Evolutionary conservation across 2,113 vertebrate species (phyloP), one percentile per base, ranked within the genome.

Genomic region (Procavia capensis): DNA sequence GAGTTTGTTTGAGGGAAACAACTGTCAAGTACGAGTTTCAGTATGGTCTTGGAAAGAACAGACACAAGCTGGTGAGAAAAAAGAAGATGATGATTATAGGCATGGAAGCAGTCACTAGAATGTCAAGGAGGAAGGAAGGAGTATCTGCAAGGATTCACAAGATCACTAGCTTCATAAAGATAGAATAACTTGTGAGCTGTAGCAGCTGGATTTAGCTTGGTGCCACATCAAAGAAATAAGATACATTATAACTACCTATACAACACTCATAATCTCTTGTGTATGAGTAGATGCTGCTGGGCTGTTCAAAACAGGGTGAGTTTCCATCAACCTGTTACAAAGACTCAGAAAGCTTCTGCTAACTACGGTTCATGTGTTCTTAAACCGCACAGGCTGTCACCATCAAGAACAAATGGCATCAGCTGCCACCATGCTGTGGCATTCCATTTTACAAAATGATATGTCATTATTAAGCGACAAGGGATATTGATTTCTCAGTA

Each of bases 401-500:
- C 63, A 57, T 72, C 13, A 78, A 97, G 96, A 96, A 88, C 66
- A 96, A 96, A 98, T 84, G 88, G 29, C 17, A 90, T 97, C 88
- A 95, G 50, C 20, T 93, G 75, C 43, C 93, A 88, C 47, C 86
- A 92, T 74, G 88, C 97, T 96, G 97, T 4, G 3, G n/a, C 81
- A 96, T 91, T 75, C 19, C 88, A 82, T 92, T 97, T 94, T 27
- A 96, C 96, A 10, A 97, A 97, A 98, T 81, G 25, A 94, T 97
- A 96, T 96, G 96, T 95, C 70, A 22, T 96, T 98, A 97, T 97
- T 97, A 97, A 97, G 92, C 0, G 0, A 75, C 36, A 29, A 97
- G 85, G n/a, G 68, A 41, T 97, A 98, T 98, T 96, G 98, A 97
- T 97, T 98, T 98, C 74, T 93, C 83, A 93, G 45, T 94, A 57